A percentile compares a stretch with the other conserved stretches of the same genome.
Evolutionary conservation across 2,797 vertebrate genomes (phyloP).

Genomic region (Coregonus sp.): DNA sequence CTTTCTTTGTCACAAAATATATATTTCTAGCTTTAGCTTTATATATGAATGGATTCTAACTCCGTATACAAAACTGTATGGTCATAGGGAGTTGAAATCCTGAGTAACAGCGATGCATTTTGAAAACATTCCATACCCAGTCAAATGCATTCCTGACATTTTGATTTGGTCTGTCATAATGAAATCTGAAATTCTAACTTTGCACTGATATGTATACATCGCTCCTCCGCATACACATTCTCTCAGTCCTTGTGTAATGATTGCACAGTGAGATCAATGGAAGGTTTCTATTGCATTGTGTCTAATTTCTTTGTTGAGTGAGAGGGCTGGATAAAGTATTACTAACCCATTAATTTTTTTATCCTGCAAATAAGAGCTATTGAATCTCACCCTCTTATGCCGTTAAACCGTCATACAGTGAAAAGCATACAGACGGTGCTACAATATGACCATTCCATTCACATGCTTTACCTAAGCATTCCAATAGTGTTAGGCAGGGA

Average conservation of each 20-base stretch:
- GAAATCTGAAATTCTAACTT: constrained; percentile 50
- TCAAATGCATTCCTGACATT: constrained; percentile 56
- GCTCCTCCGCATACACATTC: constrained; percentile 27
- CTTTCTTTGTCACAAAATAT: constrained; percentile 3
- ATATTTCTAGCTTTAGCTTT: constrained; percentile 4
- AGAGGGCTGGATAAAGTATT: constrained; percentile 47
- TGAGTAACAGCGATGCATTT: constrained; percentile 32
- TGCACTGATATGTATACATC: constrained; percentile 57
- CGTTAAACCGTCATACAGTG: constrained; percentile 47
- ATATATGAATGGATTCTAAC: constrained; percentile 12
- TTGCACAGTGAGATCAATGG: constrained; percentile 33
- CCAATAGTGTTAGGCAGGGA: constrained; percentile 56
- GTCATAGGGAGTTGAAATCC: constrained; percentile 23
- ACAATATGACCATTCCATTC: constrained; percentile 51
- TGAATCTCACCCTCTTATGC: constrained; percentile 38
- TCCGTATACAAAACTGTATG: background rate
- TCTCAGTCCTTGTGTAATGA: constrained; percentile 22
- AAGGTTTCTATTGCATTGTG: background rate
- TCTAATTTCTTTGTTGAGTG: constrained; percentile 18
- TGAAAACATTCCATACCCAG: constrained; percentile 63
- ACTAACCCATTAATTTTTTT: constrained; percentile 31
- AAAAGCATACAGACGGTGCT: constrained; percentile 47
- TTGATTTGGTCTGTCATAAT: constrained; percentile 31
- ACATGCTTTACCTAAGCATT: constrained; percentile 70
- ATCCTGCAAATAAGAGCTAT: constrained; percentile 66